A percentile compares a stretch with the other conserved stretches of the same genome.
phyloP scores from a whole-genome alignment of 1,140 invertebrate genomes.

The Trichonephila inaurata region DNA sequence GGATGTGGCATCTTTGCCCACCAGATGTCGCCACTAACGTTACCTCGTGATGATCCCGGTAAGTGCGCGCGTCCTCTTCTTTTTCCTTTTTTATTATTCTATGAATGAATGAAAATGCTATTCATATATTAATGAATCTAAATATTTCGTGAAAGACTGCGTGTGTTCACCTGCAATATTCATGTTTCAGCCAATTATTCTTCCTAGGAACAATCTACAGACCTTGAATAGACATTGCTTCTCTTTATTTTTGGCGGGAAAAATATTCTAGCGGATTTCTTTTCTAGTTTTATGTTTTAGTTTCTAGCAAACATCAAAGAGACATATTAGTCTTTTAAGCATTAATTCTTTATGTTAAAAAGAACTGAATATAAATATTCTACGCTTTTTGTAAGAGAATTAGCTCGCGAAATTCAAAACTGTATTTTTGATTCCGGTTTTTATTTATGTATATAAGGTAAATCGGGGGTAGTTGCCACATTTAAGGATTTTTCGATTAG shows the following conservation, averaged over 20 bases:
- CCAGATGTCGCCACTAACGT: slow-evolving; percentile 76
- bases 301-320: not conserved
- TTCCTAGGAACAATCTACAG: not conserved
- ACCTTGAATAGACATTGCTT: not conserved
- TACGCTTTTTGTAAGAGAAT: too few relatives aligned
- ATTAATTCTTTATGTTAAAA: too few relatives aligned
- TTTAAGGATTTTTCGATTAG: too few relatives aligned
- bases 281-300: not conserved
- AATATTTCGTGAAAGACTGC: not conserved
- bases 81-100: not conserved
- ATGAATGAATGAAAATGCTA: not conserved
- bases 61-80: not conserved
- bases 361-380: too few relatives aligned
- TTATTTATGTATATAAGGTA: too few relatives aligned
- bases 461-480: too few relatives aligned
- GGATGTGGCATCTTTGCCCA: slow-evolving; percentile 74
- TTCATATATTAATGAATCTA: slow-evolving; percentile 5
- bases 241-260: not conserved
- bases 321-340: not conserved
- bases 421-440: too few relatives aligned
- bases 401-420: too few relatives aligned
- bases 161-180: not conserved
- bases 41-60: slow-evolving; percentile 74
- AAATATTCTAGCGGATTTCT: not conserved
- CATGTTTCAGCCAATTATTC: not conserved